Percentiles rank a stretch among this genome's conserved stretches.
These are phyloP conservation scores for Opisthocomus hoazin DNA, from an alignment of 2,113 vertebrate genomes.

Conservation along the genomic window DNA sequence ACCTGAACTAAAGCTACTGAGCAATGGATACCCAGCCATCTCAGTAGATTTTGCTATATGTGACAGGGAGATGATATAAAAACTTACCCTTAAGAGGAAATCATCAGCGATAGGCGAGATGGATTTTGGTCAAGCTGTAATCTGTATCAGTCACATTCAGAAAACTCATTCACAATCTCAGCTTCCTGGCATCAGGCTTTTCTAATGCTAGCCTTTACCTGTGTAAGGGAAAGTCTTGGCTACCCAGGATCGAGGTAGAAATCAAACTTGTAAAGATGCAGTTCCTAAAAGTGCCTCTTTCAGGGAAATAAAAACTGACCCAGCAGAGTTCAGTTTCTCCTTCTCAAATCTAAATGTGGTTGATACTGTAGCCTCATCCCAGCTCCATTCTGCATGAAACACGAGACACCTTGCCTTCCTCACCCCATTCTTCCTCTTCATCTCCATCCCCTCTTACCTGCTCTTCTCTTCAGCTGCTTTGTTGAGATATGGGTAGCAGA, in stretches of 20 bases:
- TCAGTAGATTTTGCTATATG: background rate
- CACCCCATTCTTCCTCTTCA: too few species aligned
- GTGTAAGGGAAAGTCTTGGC: background rate
- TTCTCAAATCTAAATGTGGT: background rate
- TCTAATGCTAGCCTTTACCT: background rate
- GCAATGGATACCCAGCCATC: background rate
- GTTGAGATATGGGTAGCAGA: background rate
- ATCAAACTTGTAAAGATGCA: background rate
- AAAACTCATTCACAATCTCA: background rate
- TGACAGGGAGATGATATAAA: background rate
- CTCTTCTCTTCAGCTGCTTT: background rate
- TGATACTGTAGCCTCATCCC: background rate
- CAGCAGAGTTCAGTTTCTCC: background rate
- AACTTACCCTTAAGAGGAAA: background rate
- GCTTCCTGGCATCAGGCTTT: background rate
- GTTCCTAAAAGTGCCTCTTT: background rate
- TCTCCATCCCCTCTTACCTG: background rate
- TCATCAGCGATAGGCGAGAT: background rate
- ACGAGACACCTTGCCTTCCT: background rate
- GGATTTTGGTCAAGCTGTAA: background rate
- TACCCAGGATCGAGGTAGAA: background rate
- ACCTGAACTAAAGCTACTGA: background rate
- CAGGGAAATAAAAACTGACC: background rate
- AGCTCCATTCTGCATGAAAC: background rate
- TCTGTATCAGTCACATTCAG: background rate